A percentile compares a stretch with the other conserved stretches of the same genome.
Evolutionary conservation across 2,797 vertebrate species (phyloP).

Genomic region (Babyrousa celebensis): DNA sequence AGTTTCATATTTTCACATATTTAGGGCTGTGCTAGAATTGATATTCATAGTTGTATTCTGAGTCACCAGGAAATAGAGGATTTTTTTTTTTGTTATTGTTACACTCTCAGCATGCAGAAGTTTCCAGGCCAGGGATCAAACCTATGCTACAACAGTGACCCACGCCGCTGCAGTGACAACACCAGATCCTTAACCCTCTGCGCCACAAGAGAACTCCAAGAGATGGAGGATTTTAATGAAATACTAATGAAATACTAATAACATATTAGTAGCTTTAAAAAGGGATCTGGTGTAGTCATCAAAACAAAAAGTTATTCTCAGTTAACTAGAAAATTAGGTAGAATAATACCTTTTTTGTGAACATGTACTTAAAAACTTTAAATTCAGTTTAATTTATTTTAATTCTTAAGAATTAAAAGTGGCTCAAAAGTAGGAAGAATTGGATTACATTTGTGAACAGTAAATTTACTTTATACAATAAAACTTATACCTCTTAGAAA

Average conservation of each 20-base stretch:
- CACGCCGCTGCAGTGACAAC: too few species aligned
- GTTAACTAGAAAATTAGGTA: conserved; percentile 64
- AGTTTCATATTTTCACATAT: conserved; percentile 66
- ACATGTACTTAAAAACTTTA: background rate
- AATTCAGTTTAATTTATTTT: too few species aligned
- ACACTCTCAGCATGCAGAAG: too few species aligned
- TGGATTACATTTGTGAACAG: conserved; percentile 46
- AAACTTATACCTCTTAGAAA: conserved; percentile 36
- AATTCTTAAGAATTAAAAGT: conserved; percentile 20
- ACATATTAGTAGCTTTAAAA: conserved; percentile 57
- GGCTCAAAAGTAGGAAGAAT: conserved; percentile 13
- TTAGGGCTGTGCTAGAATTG: conserved; percentile 33
- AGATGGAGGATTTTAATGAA: conserved; percentile 64
- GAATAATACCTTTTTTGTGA: background rate
- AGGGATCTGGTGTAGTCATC: background rate
- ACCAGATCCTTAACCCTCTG: too few species aligned
- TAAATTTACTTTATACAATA: conserved; percentile 54
- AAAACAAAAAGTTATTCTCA: conserved; percentile 39
- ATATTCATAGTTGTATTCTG: conserved; percentile 45
- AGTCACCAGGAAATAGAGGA: conserved; percentile 43
- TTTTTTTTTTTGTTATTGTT: background rate
- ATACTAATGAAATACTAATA: conserved; percentile 25
- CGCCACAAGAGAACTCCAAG: background rate
- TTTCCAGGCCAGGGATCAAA: too few species aligned
- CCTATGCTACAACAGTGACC: too few species aligned